Evolutionary conservation across 2,797 vertebrate species (phyloP).

Genomic region (Acipenser oxyrinchus): DNA sequence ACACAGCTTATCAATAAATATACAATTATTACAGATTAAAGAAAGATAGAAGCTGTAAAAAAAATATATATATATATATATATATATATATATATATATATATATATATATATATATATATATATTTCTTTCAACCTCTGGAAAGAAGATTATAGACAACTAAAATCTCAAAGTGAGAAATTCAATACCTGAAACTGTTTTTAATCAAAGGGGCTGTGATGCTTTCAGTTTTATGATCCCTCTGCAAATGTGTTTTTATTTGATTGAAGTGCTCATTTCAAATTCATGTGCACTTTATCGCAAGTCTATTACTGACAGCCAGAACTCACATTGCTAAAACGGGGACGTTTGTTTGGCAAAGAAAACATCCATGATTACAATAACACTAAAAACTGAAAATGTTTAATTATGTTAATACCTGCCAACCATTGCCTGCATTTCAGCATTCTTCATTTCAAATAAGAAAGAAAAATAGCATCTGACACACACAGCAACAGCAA

Average conservation of each 20-base stretch:
- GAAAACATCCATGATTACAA: too few relatives aligned
- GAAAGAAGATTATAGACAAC: neutral
- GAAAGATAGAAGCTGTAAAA: too few relatives aligned
- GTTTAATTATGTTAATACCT: too few relatives aligned
- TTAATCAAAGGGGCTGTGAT: conserved; percentile 1
- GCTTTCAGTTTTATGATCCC: conserved; percentile 1
- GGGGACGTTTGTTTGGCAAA: too few relatives aligned
- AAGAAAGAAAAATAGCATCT: neutral
- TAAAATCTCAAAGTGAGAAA: neutral
- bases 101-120: neutral
- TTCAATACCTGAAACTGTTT: neutral
- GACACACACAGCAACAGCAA: neutral
- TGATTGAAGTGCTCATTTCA: neutral
- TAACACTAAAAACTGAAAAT: too few relatives aligned
- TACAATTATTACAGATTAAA: neutral
- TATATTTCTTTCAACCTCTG: neutral
- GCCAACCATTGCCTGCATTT: too few relatives aligned
- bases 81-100: too few relatives aligned
- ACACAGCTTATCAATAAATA: neutral
- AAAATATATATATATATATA: too few relatives aligned
- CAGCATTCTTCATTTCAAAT: neutral
- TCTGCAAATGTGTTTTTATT: neutral
- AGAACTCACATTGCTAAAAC: too few relatives aligned
- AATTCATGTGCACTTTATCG: neutral
- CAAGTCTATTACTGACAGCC: too few relatives aligned